Evolutionary conservation across 2,797 vertebrate species (phyloP), one percentile per base, ranked within the genome.

Genomic region (Lates japonicus): DNA sequence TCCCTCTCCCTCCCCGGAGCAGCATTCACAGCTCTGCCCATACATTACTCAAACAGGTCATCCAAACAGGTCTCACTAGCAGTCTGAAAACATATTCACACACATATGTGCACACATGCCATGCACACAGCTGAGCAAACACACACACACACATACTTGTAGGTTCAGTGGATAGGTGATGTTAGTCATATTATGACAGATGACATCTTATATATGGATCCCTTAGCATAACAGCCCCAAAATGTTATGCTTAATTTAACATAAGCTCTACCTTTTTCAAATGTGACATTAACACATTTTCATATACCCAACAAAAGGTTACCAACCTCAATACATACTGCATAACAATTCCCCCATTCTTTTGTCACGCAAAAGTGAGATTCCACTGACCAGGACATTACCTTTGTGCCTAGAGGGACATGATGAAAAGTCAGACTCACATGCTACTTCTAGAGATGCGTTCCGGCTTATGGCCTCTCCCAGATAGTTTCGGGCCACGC

Each of bases 401-500:
- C 44, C 51, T 74, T 70, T 57, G 19, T 8, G 69, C 58, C 79
- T 17, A 42, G 1, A 63, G 49, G 55, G 48, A 74, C 19, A 54
- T 12, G 4, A 68, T 64, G 37, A 74, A 78, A 81, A 75, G 60
- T 74, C 25, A 52, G 66, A 98, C 98, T 99, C 93, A 99, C 98
- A 91, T 95, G 98, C 98, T 73, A 99, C 98, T 94, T 99, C 98
- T 72, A 99, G 95, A 46, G 98, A 99, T 0, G 98, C 97, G 0
- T 99, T 99, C 63, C 96, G 96, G 90, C 98, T 99, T 82, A 97
- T 95, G 0, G 98, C 98, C 92, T 99, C 97, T 0, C 98, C 98
- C 5, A 99, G 95, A 83, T 99, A 99, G 96, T 99, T 99, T 88
- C 97, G 95, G 14, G 98, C 98, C 44, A 99, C 95, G 0, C 98